A percentile compares a stretch with the other conserved stretches of the same genome.
phyloP scores from a whole-genome alignment of 2,797 vertebrate species.

The Acanthiza pusilla region DNA sequence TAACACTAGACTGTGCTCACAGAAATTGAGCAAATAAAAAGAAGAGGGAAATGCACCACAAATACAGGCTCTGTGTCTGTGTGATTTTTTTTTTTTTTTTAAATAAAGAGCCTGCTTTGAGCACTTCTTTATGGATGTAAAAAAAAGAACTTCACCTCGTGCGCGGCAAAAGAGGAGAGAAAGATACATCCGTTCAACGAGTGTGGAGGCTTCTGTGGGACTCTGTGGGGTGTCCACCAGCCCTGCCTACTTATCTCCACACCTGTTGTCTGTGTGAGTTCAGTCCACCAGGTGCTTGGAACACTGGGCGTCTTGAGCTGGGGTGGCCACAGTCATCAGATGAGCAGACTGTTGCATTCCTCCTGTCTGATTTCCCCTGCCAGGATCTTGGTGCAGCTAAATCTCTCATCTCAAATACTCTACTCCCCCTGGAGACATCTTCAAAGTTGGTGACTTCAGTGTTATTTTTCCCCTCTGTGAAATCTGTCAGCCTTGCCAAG shows the following conservation, averaged over 20 bases:
- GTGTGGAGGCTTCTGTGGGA: neutral
- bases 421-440: neutral
- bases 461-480: neutral
- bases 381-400: neutral
- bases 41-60: neutral
- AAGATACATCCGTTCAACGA: neutral
- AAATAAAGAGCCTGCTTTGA: neutral
- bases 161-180: neutral
- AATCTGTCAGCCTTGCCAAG: neutral
- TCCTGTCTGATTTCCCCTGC: neutral
- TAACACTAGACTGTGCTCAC: neutral
- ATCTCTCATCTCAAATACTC: neutral
- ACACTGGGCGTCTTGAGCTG: rapidly evolving
- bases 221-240: rapidly evolving
- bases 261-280: neutral
- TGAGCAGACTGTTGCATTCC: neutral
- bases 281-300: neutral
- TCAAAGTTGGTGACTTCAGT: neutral
- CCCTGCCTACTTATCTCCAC: neutral
- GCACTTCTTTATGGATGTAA: neutral
- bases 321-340: neutral
- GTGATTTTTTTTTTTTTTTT: neutral
- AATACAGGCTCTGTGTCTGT: neutral
- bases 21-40: neutral
- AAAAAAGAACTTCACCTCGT: neutral